Conservation (phyloP, 2,888 invertebrate genomes). For the Lycaena phlaeas region DNA sequence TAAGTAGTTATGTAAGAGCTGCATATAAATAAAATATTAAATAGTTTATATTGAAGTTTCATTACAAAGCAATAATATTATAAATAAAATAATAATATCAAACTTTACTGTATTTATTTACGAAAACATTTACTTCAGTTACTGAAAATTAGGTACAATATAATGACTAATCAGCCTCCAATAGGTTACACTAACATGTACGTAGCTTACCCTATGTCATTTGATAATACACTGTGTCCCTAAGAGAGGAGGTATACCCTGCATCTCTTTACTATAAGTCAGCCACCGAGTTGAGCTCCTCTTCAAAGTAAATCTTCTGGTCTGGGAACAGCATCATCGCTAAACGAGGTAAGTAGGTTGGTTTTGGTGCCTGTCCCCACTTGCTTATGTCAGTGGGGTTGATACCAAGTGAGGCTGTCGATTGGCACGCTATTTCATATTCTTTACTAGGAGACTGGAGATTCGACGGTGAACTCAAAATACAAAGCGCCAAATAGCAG, state of each 20-base stretch:
- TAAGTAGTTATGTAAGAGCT: no score
- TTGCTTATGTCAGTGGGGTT: constrained; percentile 26
- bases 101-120: no score
- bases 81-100: no score
- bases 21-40: no score
- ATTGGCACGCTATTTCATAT: constrained; percentile 33
- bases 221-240: constrained; percentile 5
- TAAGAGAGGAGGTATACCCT: background rate
- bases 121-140: no score
- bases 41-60: no score
- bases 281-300: constrained; percentile 25
- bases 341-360: constrained; percentile 30
- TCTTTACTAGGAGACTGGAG: constrained; percentile 21
- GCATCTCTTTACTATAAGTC: constrained; percentile 2
- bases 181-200: no score
- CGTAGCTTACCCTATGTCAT: background rate
- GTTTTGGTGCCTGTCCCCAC: constrained; percentile 30
- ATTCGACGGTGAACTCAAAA: constrained; percentile 24
- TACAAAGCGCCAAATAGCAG: constrained; percentile 41
- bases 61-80: no score
- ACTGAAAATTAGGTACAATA: no score
- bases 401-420: constrained; percentile 22
- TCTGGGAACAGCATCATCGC: constrained; percentile 36
- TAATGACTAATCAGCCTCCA: no score
- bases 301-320: constrained; percentile 33